Conservation (phyloP, 2,797 vertebrate species). For the Chelmon rostratus region DNA sequence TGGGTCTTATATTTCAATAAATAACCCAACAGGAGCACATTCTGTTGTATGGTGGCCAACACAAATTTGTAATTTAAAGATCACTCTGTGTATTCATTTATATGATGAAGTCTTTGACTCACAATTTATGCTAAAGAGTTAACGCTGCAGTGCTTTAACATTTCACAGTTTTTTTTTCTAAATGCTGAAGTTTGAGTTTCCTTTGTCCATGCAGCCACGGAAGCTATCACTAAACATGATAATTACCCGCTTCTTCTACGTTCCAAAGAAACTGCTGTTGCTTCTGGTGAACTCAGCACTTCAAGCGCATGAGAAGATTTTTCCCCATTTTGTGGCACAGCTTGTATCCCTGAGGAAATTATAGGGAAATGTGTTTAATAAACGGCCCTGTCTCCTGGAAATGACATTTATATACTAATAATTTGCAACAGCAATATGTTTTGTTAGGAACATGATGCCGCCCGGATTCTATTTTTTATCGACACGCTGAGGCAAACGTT, state of each 20-base stretch:
- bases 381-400: slow-evolving; percentile 53
- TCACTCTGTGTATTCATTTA: neutral
- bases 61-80: slow-evolving; percentile 7
- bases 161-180: slow-evolving; percentile 30
- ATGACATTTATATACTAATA: slow-evolving; percentile 30
- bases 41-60: neutral
- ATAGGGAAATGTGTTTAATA: slow-evolving; percentile 54
- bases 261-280: slow-evolving; percentile 59
- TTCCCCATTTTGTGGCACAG: slow-evolving; percentile 54
- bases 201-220: slow-evolving; percentile 44
- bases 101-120: slow-evolving; percentile 1
- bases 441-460: slow-evolving; percentile 19
- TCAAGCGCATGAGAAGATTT: slow-evolving; percentile 61
- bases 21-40: slow-evolving; percentile 6
- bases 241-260: slow-evolving; percentile 54
- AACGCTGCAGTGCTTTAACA: slow-evolving; percentile 2
- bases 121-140: slow-evolving; percentile 9
- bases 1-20: slow-evolving; percentile 13
- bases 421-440: slow-evolving; percentile 42
- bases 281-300: slow-evolving; percentile 68
- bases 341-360: slow-evolving; percentile 65
- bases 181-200: slow-evolving; percentile 53
- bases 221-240: slow-evolving; percentile 61
- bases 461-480: slow-evolving; percentile 14
- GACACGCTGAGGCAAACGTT: slow-evolving; percentile 20